These are phyloP conservation scores for Oegoconia quadripuncta DNA, from an alignment of 2,888 invertebrate genomes.

Conservation along the genomic window DNA sequence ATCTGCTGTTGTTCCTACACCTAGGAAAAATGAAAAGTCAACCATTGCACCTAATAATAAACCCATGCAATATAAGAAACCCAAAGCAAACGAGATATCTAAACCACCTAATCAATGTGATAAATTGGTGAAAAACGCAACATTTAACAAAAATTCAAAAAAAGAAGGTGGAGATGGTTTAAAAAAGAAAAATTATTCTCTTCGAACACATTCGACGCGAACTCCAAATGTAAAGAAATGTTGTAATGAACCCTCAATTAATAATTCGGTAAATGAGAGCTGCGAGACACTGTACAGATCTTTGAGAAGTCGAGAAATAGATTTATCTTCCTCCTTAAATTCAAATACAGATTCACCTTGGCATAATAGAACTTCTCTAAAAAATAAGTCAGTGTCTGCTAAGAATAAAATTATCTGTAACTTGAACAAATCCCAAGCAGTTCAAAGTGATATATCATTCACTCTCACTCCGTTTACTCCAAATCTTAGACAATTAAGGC, in stretches of 20 bases:
- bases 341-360: background rate
- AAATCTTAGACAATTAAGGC: too few relatives aligned
- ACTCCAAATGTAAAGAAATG: slow-evolving; percentile 2
- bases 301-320: slow-evolving; percentile 4
- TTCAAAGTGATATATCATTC: slow-evolving; percentile 9
- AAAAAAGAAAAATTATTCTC: background rate
- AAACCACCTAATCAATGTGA: too few relatives aligned
- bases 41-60: too few relatives aligned
- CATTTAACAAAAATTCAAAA: too few relatives aligned
- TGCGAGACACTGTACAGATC: background rate
- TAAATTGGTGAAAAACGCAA: too few relatives aligned
- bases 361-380: background rate
- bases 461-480: too few relatives aligned
- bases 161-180: too few relatives aligned
- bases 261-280: background rate
- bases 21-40: too few relatives aligned
- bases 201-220: background rate
- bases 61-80: too few relatives aligned
- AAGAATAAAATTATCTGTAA: slow-evolving; percentile 1
- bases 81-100: too few relatives aligned
- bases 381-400: background rate
- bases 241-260: background rate
- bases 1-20: too few relatives aligned
- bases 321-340: slow-evolving; percentile 1
- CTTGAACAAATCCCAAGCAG: background rate